A percentile compares a stretch with the other conserved stretches of the same genome.
phyloP scores from a whole-genome alignment of 2,888 invertebrate species.

The Apodemia mormo region DNA sequence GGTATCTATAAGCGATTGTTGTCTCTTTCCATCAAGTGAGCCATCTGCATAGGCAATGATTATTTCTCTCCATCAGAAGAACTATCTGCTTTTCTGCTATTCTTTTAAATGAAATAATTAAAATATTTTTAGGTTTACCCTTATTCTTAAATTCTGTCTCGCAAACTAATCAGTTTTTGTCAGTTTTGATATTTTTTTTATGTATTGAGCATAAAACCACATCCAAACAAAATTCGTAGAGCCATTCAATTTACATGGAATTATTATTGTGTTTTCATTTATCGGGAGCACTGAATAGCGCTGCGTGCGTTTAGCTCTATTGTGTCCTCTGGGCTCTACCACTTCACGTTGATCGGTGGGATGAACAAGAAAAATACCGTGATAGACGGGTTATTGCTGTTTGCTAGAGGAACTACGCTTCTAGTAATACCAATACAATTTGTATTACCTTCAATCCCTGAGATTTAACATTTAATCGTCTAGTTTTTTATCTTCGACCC shows the following conservation, averaged over 20 bases:
- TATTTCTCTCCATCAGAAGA: no score
- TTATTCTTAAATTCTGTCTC: no score
- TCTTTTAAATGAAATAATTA: no score
- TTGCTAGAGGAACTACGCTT: slow-evolving; percentile 60
- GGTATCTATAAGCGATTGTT: no score
- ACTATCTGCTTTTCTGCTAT: background rate
- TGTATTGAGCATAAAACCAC: slow-evolving; percentile 36
- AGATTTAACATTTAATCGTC: slow-evolving; percentile 18
- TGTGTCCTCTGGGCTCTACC: slow-evolving; percentile 50
- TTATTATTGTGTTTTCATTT: slow-evolving; percentile 77
- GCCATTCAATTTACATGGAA: slow-evolving; percentile 45
- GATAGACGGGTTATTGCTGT: slow-evolving; percentile 43
- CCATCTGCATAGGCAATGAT: background rate
- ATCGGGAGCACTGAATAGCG: slow-evolving; percentile 63
- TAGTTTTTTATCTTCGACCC: background rate
- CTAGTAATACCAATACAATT: slow-evolving; percentile 41
- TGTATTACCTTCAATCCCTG: slow-evolving; percentile 23
- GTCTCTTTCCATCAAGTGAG: no score
- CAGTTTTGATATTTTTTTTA: no score
- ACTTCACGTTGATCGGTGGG: slow-evolving; percentile 70
- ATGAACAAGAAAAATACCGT: slow-evolving; percentile 65
- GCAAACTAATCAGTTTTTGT: no score
- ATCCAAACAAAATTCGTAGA: slow-evolving; percentile 41
- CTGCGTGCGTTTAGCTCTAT: slow-evolving; percentile 71
- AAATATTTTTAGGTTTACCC: no score